Evolutionary conservation across 2,888 invertebrate genomes (phyloP).

Genomic region (Drosophila cognata): DNA sequence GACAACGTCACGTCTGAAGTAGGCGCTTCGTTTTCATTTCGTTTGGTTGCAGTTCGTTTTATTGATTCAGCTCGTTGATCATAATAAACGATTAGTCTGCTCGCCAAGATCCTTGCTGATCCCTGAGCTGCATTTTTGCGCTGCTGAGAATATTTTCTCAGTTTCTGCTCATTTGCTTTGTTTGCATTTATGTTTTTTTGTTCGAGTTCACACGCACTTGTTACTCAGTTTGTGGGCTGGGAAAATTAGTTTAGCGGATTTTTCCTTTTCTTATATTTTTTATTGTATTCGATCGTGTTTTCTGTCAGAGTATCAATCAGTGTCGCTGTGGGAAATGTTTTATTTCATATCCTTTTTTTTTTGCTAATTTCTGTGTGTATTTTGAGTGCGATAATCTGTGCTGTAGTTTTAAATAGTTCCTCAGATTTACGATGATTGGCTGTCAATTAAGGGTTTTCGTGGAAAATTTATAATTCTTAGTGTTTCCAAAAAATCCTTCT

Average conservation of each 20-base stretch:
- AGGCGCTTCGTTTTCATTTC: conserved; percentile 69
- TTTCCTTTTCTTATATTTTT: conserved; percentile 23
- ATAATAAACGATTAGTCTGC: conserved; percentile 77
- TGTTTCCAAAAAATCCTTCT: background rate
- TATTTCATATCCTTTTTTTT: background rate
- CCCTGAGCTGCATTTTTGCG: conserved; percentile 56
- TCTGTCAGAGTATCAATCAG: conserved; percentile 21
- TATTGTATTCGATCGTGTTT: conserved; percentile 33
- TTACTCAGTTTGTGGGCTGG: conserved; percentile 64
- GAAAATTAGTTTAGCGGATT: conserved; percentile 67
- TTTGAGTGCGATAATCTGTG: conserved; percentile 21
- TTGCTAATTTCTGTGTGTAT: conserved; percentile 2
- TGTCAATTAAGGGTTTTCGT: conserved; percentile 4
- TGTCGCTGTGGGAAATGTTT: conserved; percentile 28
- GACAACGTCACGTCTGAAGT: conserved; percentile 68
- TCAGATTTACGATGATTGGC: conserved; percentile 20
- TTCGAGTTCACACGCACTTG: conserved; percentile 68
- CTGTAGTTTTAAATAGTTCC: background rate
- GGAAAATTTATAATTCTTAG: background rate
- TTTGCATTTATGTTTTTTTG: conserved; percentile 17
- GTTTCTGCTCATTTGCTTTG: conserved; percentile 34
- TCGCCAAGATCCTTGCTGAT: conserved; percentile 46
- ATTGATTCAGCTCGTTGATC: conserved; percentile 80
- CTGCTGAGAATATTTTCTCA: conserved; percentile 51
- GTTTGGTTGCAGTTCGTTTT: conserved; percentile 52